Evolutionary conservation across 2,888 invertebrate species (phyloP), one percentile per base, ranked within the genome.

Genomic region (Acholoe squamosa): DNA sequence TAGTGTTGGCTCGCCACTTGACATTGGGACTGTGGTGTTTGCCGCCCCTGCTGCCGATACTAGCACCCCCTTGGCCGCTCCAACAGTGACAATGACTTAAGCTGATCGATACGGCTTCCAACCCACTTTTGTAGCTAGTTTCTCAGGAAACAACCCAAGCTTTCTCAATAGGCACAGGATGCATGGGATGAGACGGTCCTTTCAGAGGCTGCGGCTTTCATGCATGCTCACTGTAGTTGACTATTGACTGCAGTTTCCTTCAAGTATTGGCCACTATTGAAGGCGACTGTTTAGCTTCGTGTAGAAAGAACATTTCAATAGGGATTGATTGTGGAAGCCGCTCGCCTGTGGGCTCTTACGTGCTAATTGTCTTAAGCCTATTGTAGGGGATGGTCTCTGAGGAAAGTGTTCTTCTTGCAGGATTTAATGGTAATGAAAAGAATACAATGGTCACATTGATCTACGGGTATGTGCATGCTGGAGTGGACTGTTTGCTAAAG

Each of bases 1-100:
- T 84, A 84, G 84, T 84, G 84, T 84, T 84, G 84, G 51, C 84
- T 84, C 33, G 84, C 51, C 84, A 84, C 84, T 84, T 84, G 84
- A 84, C 84, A 51, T 34, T 16, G 84, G 22, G 84, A 34, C 51
- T 16, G 34, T 16, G n/a, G 19, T 84, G 84, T 84, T 84, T 84
- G 84, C 84, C 31, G 71, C 71, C 61, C 19, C 61, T 61, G 43
- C 43, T 43, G 61, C 61, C 71, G 25, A 14, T 28, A 71, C n/a
- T 71, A 25, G 71, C 71, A 25, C 14, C 28, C 28, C 71, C 25
- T 28, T 28, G 61, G 61, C n/a, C 12, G 71, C 3, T 28, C 31
- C 5, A 71, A 28, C 71, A 71, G 71, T 71, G 71, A 71, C 71
- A 71, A 71, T 71, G 71, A 71, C 71, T 71, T 71, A 71, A 28